phyloP scores from a whole-genome alignment of 2,113 vertebrate species.

The Tinamus guttatus region DNA sequence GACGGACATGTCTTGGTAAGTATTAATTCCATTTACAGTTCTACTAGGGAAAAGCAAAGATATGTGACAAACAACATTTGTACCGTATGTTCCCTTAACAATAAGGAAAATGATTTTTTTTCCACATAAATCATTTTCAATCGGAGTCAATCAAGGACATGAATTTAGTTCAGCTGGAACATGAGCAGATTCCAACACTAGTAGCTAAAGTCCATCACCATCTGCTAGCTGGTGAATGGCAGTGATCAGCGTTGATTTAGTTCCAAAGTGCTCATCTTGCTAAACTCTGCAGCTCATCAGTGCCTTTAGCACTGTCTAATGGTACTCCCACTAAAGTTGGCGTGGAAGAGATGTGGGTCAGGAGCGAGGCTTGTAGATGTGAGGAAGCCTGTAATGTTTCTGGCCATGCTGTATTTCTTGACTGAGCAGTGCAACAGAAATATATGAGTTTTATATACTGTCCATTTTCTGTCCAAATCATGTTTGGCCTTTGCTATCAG shows the following conservation, averaged over 20 bases:
- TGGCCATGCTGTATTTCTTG: not conserved
- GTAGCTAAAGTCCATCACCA: not conserved
- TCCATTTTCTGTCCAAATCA: not conserved
- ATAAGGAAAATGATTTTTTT: not conserved
- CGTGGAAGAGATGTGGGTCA: not conserved
- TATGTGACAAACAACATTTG: not conserved
- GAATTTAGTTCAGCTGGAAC: not conserved
- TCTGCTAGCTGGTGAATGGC: not conserved
- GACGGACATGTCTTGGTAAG: constrained; percentile 93
- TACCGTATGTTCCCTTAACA: not conserved
- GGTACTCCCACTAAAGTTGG: not conserved
- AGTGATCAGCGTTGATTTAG: not conserved
- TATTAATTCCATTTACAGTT: constrained; percentile 5
- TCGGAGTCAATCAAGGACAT: not conserved
- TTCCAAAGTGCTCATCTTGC: not conserved
- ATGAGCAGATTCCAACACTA: not conserved
- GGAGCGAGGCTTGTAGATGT: not conserved
- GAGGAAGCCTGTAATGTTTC: not conserved
- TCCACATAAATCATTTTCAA: not conserved
- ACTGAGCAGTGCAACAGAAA: not conserved
- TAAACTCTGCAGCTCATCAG: not conserved
- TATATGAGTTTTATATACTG: not conserved
- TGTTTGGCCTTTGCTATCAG: not conserved
- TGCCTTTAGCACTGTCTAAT: not conserved
- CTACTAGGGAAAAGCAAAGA: not conserved